Percentiles rank a stretch among this genome's conserved stretches.
Evolutionary conservation across 2,797 vertebrate genomes (phyloP).

Genomic region (Sciurus vulgaris): DNA sequence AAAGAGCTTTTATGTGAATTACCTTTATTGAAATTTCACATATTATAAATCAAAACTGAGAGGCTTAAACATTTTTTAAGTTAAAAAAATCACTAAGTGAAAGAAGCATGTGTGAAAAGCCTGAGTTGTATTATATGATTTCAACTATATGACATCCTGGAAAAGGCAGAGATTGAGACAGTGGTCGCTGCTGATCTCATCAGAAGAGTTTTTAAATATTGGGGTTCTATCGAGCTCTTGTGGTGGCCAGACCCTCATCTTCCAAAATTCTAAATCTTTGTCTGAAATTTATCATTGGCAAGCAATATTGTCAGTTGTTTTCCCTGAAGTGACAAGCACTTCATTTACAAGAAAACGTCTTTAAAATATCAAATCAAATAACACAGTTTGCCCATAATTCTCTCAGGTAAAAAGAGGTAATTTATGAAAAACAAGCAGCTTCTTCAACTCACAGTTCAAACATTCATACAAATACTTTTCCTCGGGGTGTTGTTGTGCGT

Average conservation of each 20-base stretch:
- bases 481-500: accelerated
- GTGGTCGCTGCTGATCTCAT: background rate
- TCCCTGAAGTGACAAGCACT: background rate
- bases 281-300: constrained; percentile 14
- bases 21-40: background rate
- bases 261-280: background rate
- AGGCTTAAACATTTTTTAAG: background rate
- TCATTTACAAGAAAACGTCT: constrained; percentile 45
- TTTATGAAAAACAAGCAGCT: background rate
- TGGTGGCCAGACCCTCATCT: background rate
- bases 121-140: background rate
- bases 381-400: background rate
- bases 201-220: background rate
- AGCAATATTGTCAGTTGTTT: constrained; percentile 23
- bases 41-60: background rate
- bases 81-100: background rate
- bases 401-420: background rate
- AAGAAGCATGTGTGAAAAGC: background rate
- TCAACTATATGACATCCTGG: background rate
- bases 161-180: background rate
- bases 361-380: background rate
- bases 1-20: background rate
- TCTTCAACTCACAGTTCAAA: background rate
- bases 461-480: background rate
- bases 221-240: background rate